Evolutionary conservation across 2,888 invertebrate species (phyloP), one percentile per base, ranked within the genome.

Genomic region (Diploptera punctata): DNA sequence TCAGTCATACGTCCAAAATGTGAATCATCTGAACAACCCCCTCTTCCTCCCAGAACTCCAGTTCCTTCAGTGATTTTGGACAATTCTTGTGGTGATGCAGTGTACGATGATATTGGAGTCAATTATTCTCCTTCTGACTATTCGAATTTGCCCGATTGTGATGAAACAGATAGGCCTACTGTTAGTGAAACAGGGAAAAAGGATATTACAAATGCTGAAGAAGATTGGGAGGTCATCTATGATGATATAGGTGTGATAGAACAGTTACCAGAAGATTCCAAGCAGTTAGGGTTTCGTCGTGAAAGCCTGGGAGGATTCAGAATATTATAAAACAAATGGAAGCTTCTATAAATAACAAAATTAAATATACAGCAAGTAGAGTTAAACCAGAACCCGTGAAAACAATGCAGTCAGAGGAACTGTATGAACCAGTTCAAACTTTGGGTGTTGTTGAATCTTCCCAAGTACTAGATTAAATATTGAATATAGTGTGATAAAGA

Each of bases 221-320:
- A 43, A 38, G 67, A 72, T 18, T 38, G 38, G 3, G 49, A 62
- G 33, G 68, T 57, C 21, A 57, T 72, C n/a, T 72, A 72, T 52
- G 72, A 72, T 47, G 72, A 72, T 68, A 68, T 72, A 31, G 72
- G 60, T 9, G 31, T 68, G 43, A 68, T 43, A 52, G 61, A 61
- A 26, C 18, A 43, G n/a, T 19, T 10, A 4, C 65, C 44, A 13
- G 65, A 47, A n/a, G 24, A 31, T 3, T 38, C 21, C 4, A 65
- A 47, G 38, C 24, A 26, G 24, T 24, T 26, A 9, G 0, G 21
- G 18, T 47, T 44, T 24, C 61, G 21, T 10, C 2, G 38, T 9
- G 61, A 61, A 19, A 31, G 38, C 9, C 65, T 26, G 62, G 43
- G 18, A 31, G 65, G 1, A 65, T 65, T 24, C 65, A 65, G 4